A percentile compares a stretch with the other conserved stretches of the same genome.
phyloP scores from a whole-genome alignment of 2,113 vertebrate genomes.

The Paradoxurus hermaphroditus region DNA sequence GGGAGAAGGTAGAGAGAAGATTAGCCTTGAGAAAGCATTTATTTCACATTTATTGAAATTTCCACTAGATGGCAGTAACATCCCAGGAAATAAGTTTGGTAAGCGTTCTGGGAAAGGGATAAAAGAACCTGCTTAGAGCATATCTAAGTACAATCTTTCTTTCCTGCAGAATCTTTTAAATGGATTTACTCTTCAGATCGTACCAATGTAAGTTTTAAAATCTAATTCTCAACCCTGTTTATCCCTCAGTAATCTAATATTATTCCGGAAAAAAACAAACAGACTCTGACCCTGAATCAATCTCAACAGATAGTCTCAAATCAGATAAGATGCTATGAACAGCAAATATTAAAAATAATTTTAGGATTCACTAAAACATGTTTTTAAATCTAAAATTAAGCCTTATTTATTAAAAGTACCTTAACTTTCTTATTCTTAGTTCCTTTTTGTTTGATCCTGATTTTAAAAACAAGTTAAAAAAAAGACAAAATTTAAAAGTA shows the following conservation, averaged over 20 bases:
- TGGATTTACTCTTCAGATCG: neutral
- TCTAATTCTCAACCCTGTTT: neutral
- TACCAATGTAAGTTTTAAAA: neutral
- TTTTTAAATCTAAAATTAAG: neutral
- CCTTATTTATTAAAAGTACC: neutral
- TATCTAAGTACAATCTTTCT: neutral
- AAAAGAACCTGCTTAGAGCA: neutral
- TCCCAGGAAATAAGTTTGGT: slow-evolving; percentile 73
- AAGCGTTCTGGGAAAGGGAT: neutral
- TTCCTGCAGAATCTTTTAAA: neutral
- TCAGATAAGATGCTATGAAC: slow-evolving; percentile 33
- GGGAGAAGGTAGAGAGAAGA: neutral
- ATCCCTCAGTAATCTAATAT: neutral
- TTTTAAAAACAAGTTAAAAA: neutral
- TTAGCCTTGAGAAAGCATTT: neutral
- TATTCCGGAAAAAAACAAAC: slow-evolving; percentile 5
- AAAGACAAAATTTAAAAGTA: neutral
- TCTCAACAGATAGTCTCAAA: neutral
- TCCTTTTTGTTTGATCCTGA: slow-evolving; percentile 32
- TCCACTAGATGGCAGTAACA: slow-evolving; percentile 82
- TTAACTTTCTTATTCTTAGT: slow-evolving; percentile 5
- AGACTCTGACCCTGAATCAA: neutral
- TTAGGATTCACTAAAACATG: slow-evolving; percentile 40
- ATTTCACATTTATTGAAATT: neutral
- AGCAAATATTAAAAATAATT: slow-evolving; percentile 56